These are phyloP conservation scores for Drosophila aff. DNA, from an alignment of 1,140 invertebrate species.

Conservation along the genomic window DNA sequence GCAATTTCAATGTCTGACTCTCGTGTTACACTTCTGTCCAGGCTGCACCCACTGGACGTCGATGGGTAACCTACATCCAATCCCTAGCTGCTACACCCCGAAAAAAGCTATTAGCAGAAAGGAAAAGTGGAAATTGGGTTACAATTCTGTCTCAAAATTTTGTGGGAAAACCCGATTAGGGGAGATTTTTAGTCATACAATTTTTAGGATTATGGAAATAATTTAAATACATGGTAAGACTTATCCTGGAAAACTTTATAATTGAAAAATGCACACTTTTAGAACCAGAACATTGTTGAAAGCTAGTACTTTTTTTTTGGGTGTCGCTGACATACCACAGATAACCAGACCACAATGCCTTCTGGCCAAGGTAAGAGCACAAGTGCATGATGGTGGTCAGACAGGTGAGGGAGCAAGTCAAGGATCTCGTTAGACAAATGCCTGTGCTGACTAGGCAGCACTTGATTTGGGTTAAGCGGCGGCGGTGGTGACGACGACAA, in stretches of 20 bases:
- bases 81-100: neutral
- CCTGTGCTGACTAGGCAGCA: slow-evolving; percentile 52
- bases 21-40: slow-evolving; percentile 61
- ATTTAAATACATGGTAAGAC: neutral
- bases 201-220: neutral
- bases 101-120: slow-evolving; percentile 11
- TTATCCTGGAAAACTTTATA: neutral
- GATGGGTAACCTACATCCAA: neutral
- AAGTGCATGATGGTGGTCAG: neutral
- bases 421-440: slow-evolving; percentile 58
- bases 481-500: neutral
- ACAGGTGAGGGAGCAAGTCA: slow-evolving; percentile 12
- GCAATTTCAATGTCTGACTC: slow-evolving; percentile 81
- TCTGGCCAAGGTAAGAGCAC: slow-evolving; percentile 31
- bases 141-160: no score
- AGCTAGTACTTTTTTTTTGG: neutral
- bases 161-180: neutral
- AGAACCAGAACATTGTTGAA: neutral
- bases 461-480: slow-evolving; percentile 50
- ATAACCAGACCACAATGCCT: neutral
- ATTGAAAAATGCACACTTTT: neutral
- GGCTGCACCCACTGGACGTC: slow-evolving; percentile 19
- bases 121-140: slow-evolving; percentile 8
- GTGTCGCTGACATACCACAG: slow-evolving; percentile 9
- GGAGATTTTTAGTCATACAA: neutral